A percentile compares a stretch with the other conserved stretches of the same genome.
These are phyloP conservation scores for Rhagonycha lutea DNA, from an alignment of 2,888 invertebrate species.

Conservation along the genomic window DNA sequence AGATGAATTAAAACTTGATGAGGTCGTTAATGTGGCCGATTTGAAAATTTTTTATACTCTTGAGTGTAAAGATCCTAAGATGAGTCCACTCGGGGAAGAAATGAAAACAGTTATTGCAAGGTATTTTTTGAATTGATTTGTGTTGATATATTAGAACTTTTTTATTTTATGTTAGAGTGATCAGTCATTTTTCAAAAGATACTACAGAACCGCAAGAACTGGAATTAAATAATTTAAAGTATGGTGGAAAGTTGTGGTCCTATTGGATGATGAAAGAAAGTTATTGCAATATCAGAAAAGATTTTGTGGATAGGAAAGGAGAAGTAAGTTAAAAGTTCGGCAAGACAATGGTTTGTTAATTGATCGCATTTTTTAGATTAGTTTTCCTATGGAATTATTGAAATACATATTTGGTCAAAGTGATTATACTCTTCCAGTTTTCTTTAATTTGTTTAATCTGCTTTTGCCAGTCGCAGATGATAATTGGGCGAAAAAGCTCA, in stretches of 20 bases:
- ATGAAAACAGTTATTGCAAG: conserved; percentile 66
- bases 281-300: conserved; percentile 61
- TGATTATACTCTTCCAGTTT: conserved; percentile 68
- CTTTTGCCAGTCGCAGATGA: conserved; percentile 67
- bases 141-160: neutral
- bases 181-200: conserved; percentile 53
- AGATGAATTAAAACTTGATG: conserved; percentile 62
- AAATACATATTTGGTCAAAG: conserved; percentile 67
- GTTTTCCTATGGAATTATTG: conserved; percentile 60
- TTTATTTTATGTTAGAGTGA: conserved; percentile 44
- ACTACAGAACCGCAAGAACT: conserved; percentile 43
- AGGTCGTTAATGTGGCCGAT: conserved; percentile 65
- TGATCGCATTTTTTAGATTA: conserved; percentile 49
- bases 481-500: conserved; percentile 66
- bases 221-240: conserved; percentile 55
- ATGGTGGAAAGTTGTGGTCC: conserved; percentile 72
- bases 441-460: conserved; percentile 69
- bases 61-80: conserved; percentile 71
- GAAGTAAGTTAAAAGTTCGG: conserved; percentile 47
- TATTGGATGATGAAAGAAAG: conserved; percentile 76
- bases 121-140: conserved; percentile 46
- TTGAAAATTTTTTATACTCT: conserved; percentile 79
- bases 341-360: neutral
- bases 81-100: conserved; percentile 72
- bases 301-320: conserved; percentile 67